Evolutionary conservation across 2,113 vertebrate species (phyloP), one percentile per base, ranked within the genome.

Genomic region (Cheirogaleus medius): DNA sequence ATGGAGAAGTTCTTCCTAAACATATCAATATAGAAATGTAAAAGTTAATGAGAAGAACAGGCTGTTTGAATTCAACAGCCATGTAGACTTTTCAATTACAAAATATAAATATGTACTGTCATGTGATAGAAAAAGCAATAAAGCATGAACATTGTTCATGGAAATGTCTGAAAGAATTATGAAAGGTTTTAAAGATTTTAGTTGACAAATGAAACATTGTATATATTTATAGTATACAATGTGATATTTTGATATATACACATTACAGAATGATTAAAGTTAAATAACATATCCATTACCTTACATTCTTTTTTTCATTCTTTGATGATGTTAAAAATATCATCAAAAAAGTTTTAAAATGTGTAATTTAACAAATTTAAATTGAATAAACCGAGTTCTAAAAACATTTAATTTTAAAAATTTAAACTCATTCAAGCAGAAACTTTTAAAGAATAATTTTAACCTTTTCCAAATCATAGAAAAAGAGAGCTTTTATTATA

Each of bases 1-100:
- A 97, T 23, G 49, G 39, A 90, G 52, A 94, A 94, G 96, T 94
- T 97, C 58, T 93, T 87, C 84, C 90, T 93, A 87, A 94, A 96
- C 74, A 91, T 49, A 94, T 84, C 89, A 91, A 90, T 64, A 66
- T 42, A 93, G 29, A 96, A 85, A 91, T 80, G 23, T 37, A 92
- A 77, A 96, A 88, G 81, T 68, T 91, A 92, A 76, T 97, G 64
- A 86, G 95, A 97, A 96, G 71, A 93, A 85, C 49, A 95, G 58
- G 34, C 89, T 97, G 44, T 37, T 86, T 91, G 80, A 95, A 69
- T 84, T 74, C 82, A 96, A 94, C 58, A 96, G 39, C 34, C 47
- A 74, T 34, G 32, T 63, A 81, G 69, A 85, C 18, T 71, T 82
- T 94, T 95, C 82, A 80, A 9, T 66, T 71, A 49, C 37, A 84